These are phyloP conservation scores for Eunapius fragilis DNA, from an alignment of 37 sponge, comb jelly and placozoan species.

Conservation along the genomic window DNA sequence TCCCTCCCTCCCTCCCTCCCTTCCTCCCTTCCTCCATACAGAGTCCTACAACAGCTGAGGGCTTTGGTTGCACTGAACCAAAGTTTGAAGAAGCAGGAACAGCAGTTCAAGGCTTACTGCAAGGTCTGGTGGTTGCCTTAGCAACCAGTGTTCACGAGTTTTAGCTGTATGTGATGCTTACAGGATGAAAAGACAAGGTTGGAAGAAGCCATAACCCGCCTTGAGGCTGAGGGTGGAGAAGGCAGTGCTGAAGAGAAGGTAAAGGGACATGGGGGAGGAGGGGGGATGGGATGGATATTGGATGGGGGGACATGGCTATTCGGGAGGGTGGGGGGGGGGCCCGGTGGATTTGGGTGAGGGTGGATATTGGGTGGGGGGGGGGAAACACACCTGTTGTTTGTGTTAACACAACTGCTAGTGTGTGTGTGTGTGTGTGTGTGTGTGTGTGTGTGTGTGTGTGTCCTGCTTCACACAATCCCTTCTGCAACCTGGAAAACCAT, in stretches of 20 bases:
- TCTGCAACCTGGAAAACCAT: too few relatives aligned
- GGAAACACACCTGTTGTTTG: too few relatives aligned
- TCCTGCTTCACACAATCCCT: too few relatives aligned
- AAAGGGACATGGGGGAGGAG: too few relatives aligned
- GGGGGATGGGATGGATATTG: too few relatives aligned
- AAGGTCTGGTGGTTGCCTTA: constrained; percentile 43
- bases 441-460: not conserved
- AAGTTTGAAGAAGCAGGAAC: constrained; percentile 87
- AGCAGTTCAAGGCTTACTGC: constrained; percentile 90
- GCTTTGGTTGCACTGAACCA: constrained; percentile 87
- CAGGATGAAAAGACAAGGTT: constrained; percentile 80
- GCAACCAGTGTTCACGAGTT: not conserved
- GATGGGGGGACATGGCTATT: too few relatives aligned
- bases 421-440: too few relatives aligned
- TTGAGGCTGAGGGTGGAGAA: constrained; percentile 31
- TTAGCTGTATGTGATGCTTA: not conserved
- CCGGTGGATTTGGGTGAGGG: too few relatives aligned
- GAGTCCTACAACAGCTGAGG: constrained; percentile 76
- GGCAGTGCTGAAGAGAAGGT: constrained; percentile 51
- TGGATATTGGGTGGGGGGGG: too few relatives aligned
- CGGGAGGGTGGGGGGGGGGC: too few relatives aligned
- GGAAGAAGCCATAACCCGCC: constrained; percentile 54
- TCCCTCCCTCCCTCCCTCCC: not conserved
- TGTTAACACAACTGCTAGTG: too few relatives aligned
- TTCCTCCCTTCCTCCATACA: constrained; percentile 5